phyloP scores from a whole-genome alignment of 1,140 invertebrate genomes.

The Eciton burchellii region DNA sequence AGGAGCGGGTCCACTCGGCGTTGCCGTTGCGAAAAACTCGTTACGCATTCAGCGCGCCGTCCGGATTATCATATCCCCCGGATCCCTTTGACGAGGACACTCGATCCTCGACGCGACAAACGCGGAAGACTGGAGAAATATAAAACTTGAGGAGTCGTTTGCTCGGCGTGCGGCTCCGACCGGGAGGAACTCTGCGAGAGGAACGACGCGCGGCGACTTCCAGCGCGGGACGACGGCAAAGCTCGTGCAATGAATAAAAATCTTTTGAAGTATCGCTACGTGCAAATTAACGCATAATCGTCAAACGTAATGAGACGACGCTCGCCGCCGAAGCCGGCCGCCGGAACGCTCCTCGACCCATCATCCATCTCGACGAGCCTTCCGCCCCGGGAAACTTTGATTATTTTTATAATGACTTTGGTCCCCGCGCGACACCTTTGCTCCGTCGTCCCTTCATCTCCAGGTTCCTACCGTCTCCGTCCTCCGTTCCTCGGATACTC shows the following conservation, averaged over 20 bases:
- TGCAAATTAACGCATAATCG: slow-evolving; percentile 86
- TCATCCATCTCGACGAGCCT: slow-evolving; percentile 52
- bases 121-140: slow-evolving; percentile 70
- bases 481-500: background rate
- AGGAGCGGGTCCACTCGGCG: slow-evolving; percentile 76
- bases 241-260: slow-evolving; percentile 85
- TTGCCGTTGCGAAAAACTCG: slow-evolving; percentile 70
- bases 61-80: slow-evolving; percentile 83
- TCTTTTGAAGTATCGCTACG: slow-evolving; percentile 85
- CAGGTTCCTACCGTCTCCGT: background rate
- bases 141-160: slow-evolving; percentile 76
- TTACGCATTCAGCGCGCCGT: slow-evolving; percentile 84
- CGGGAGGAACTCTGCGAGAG: slow-evolving; percentile 38
- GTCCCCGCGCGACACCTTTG: slow-evolving; percentile 25
- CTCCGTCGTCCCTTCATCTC: background rate
- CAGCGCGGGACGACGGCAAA: slow-evolving; percentile 65
- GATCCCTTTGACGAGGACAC: slow-evolving; percentile 79
- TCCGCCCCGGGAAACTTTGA: slow-evolving; percentile 81
- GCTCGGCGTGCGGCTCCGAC: slow-evolving; percentile 51
- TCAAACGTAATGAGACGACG: slow-evolving; percentile 84
- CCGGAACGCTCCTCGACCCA: slow-evolving; percentile 58
- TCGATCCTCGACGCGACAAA: slow-evolving; percentile 61
- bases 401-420: slow-evolving; percentile 85
- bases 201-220: slow-evolving; percentile 68
- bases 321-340: slow-evolving; percentile 44